phyloP scores from a whole-genome alignment of 2,113 vertebrate species.

The Etheostoma spectabile region DNA sequence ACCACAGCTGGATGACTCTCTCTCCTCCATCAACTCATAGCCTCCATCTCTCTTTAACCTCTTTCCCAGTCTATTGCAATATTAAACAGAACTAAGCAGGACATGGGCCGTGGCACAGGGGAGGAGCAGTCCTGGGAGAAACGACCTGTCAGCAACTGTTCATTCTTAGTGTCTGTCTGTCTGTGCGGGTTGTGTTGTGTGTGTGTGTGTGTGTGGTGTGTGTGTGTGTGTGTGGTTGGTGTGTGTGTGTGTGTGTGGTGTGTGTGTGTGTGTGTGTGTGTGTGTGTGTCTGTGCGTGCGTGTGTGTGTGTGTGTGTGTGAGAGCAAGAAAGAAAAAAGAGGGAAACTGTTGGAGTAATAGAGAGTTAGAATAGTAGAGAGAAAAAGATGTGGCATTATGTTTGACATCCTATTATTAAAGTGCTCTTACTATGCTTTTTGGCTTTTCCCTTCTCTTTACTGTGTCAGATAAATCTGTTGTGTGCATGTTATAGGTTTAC shows the following conservation, averaged over 20 bases:
- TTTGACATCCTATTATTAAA: background rate
- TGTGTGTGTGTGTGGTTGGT: background rate
- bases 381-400: background rate
- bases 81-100: constrained; percentile 79
- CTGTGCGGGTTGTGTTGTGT: background rate
- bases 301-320: background rate
- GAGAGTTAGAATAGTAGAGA: background rate
- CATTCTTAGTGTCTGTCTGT: background rate
- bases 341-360: background rate
- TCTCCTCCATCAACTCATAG: constrained; percentile 48
- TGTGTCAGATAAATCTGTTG: too few relatives aligned
- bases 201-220: background rate
- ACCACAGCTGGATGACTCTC: constrained; percentile 17
- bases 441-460: too few relatives aligned
- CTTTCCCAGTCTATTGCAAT: constrained; percentile 69
- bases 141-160: constrained; percentile 55
- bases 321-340: background rate
- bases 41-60: constrained; percentile 43
- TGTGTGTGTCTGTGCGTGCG: constrained; percentile 1
- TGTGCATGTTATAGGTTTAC: too few relatives aligned
- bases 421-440: too few relatives aligned
- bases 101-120: constrained; percentile 60
- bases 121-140: constrained; percentile 60
- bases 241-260: background rate
- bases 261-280: constrained; percentile 8